These are phyloP conservation scores for Dolomedes plantarius DNA, from an alignment of 2,888 invertebrate genomes.

Conservation along the genomic window DNA sequence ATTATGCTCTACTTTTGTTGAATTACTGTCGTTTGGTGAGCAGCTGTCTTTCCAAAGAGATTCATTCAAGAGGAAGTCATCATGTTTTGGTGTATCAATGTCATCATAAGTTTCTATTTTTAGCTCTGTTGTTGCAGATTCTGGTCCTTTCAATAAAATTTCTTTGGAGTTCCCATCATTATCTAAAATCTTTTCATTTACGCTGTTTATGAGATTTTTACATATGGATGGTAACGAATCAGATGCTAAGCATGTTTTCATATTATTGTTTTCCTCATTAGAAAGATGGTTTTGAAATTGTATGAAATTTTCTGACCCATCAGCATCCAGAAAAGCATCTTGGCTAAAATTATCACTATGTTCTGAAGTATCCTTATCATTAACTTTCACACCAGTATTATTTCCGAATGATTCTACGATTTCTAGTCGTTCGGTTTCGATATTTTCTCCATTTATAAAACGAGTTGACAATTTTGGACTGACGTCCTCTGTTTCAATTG, in stretches of 20 bases:
- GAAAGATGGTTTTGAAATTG: no score
- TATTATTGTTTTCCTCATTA: not conserved
- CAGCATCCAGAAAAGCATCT: not conserved
- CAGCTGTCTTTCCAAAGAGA: not conserved
- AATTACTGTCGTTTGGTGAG: not conserved
- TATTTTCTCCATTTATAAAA: not conserved
- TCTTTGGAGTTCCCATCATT: not conserved
- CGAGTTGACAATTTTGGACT: not conserved
- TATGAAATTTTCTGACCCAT: not conserved
- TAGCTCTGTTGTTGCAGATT: not conserved
- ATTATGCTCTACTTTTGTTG: not conserved
- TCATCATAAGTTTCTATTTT: not conserved
- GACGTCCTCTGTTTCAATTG: not conserved
- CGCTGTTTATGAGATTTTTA: not conserved
- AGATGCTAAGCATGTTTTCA: not conserved
- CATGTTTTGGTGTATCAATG: not conserved
- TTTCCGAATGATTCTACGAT: no score
- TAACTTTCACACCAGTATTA: no score
- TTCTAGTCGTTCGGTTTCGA: not conserved
- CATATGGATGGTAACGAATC: not conserved
- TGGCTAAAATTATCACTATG: no score
- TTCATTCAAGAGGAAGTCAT: not conserved
- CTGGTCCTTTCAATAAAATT: no score
- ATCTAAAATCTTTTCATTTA: not conserved
- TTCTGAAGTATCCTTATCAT: no score